Evolutionary conservation across 2,888 invertebrate species (phyloP), one percentile per base, ranked within the genome.

Genomic region (Hyppa rectilinea): DNA sequence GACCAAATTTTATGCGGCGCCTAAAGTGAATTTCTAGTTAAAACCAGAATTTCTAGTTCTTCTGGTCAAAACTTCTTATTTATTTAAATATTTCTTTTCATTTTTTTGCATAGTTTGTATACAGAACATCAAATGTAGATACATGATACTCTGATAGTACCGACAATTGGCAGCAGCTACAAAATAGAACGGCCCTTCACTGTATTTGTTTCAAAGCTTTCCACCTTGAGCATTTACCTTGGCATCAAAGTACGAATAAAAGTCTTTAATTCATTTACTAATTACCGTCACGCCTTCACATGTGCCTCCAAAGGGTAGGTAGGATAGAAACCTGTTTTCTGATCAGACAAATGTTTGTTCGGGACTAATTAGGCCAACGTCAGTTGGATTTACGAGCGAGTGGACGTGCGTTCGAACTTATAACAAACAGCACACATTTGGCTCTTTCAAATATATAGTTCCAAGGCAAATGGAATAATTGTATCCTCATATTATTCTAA

Each of bases 151-250:
- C 9, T 34, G 36, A 38, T 29, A 71, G 36, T 23, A 59, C 17
- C 2, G 9, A 52, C 4, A 26, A 34, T 56, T 43, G 26, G 45
- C 60, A n/a, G 43, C 53, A n/a, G 12, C n/a, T 38, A 45, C 49
- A 45, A 72, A 68, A 61, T 60, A 67, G 72, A 76, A 43, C 49
- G 77, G 64, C 66, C 81, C 81, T 84, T 82, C 84, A 79, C 82
- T 73, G 34, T 23, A 58, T 78, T 65, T 78, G 62, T 62, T 67
- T 59, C 64, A 66, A 62, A 56, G 52, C 47, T 71, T 65, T 49
- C 61, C 49, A 83, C 81, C 74, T 78, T 74, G 80, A 65, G 50
- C 40, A 52, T 47, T 79, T 50, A 63, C 65, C 80, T 75, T 71
- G 68, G 62, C 55, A 62, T 60, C 67, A 45, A 80, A 75, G 56